Base-by-base conservation (phyloP, 2,888 invertebrate genomes). In the Busseola fusca region DNA sequence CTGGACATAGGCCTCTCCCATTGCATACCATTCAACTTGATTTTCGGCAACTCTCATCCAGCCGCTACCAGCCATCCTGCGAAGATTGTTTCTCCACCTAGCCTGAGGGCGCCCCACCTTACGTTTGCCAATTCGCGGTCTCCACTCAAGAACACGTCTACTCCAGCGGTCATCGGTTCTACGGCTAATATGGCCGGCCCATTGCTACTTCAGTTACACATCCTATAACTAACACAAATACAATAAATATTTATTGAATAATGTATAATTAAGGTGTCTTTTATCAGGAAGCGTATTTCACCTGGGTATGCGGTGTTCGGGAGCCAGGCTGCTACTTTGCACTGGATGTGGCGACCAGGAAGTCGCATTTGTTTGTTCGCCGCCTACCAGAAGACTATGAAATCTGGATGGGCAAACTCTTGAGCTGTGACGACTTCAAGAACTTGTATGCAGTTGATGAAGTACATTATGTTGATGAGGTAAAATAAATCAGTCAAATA, bases 241-340 rank as follows among this genome's bases (percentile, higher is more conserved):
- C 27, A 21, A 37, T 27, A 27, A 27, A 56, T 10, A 21, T 25
- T 6, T 7, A 34, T 34, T 4, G 3, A 34, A 34, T n/a, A n/a
- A n/a, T n/a, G 34, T 34, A 25, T 7, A 40, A 42, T 21, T 25
- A 40, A 6, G 21, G 1, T 27, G 34, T 52, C n/a, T 37, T 42
- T 52, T 65, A 72, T 74, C 42, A 99, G 98, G 99, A 99, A 94
- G 98, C 99, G 0, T 99, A 98, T 91, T 99, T 99, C 90, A 99
- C 98, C 90, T 99, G 99, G 98, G 91, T 98, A 5, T 99, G 99
- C 92, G 99, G 99, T 18, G 99, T 98, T 0, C 96, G 98, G 80
- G 99, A 99, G 89, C 98, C 99, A 0, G 98, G 97, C 66, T 99
- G 98, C 90, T 99, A 96, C 92, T 99, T 99, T 60, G 97, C 97